Conservation (phyloP, 2,113 vertebrate genomes). For the Phalacrocorax carbo region DNA sequence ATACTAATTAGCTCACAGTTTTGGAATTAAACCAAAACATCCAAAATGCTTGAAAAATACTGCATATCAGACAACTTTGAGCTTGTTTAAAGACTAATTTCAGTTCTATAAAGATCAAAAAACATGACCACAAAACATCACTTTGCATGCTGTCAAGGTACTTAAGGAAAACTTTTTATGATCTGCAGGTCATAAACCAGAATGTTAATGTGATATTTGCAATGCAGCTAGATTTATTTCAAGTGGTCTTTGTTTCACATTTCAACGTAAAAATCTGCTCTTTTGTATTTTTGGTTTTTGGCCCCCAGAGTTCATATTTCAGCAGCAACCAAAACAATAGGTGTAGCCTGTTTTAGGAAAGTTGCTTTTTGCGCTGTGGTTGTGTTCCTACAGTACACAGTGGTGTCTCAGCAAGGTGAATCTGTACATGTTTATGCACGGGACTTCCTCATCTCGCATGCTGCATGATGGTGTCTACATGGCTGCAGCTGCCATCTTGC, state of each 20-base stretch:
- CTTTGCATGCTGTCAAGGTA: slow-evolving; percentile 41
- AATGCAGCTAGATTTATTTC: background rate
- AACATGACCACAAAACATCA: background rate
- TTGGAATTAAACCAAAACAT: background rate
- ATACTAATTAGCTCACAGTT: background rate
- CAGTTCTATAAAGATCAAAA: slow-evolving; percentile 10
- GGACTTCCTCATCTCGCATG: background rate
- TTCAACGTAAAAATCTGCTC: background rate
- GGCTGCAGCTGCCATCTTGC: background rate
- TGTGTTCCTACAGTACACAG: background rate
- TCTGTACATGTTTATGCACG: background rate
- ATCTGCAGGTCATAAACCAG: slow-evolving; percentile 35
- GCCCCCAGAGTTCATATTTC: background rate
- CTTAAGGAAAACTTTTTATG: slow-evolving; percentile 1
- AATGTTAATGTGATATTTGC: slow-evolving; percentile 32
- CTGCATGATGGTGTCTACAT: background rate
- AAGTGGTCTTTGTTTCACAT: background rate
- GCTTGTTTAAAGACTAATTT: slow-evolving; percentile 34
- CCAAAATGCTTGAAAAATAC: slow-evolving; percentile 47
- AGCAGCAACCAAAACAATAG: background rate
- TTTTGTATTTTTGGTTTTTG: background rate
- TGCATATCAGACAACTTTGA: slow-evolving; percentile 21
- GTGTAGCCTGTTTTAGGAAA: background rate
- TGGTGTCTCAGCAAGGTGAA: background rate
- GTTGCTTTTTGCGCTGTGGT: background rate